Percentiles rank a stretch among this genome's conserved stretches.
phyloP scores from a whole-genome alignment of 2,113 vertebrate species.

The Lasiurus cinereus region DNA sequence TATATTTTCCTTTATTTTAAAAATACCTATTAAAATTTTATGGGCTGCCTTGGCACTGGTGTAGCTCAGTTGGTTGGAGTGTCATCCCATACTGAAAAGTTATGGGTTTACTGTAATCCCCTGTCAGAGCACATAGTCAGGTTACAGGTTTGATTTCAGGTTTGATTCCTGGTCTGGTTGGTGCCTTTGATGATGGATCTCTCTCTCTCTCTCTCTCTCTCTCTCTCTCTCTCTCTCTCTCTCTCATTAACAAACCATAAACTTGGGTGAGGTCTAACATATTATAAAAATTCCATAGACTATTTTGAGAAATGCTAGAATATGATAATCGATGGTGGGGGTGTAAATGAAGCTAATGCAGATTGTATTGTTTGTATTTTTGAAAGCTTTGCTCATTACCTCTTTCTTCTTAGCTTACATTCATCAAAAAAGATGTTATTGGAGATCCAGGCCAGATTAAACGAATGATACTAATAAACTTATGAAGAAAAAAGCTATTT shows the following conservation, averaged over 20 bases:
- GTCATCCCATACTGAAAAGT: not conserved
- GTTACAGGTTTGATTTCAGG: not conserved
- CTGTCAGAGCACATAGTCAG: no score
- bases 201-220: not conserved
- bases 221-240: not conserved
- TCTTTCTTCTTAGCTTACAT: slow-evolving; percentile 1
- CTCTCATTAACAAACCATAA: not conserved
- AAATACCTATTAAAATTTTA: not conserved
- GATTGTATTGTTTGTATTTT: not conserved
- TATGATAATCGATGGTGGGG: not conserved
- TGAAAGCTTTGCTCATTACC: not conserved
- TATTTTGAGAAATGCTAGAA: not conserved
- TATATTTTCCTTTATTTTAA: not conserved
- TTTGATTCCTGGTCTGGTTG: not conserved
- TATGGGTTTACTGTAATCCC: no score
- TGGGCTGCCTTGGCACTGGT: not conserved
- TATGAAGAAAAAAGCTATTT: slow-evolving; percentile 12
- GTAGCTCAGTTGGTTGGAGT: not conserved
- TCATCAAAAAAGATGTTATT: slow-evolving; percentile 40
- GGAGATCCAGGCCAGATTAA: not conserved
- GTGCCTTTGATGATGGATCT: not conserved
- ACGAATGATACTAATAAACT: slow-evolving; percentile 28
- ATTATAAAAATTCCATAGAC: not conserved
- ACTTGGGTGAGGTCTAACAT: not conserved
- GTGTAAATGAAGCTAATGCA: not conserved